Conservation (phyloP, 2,113 vertebrate species). For the Plotosus lineatus region DNA sequence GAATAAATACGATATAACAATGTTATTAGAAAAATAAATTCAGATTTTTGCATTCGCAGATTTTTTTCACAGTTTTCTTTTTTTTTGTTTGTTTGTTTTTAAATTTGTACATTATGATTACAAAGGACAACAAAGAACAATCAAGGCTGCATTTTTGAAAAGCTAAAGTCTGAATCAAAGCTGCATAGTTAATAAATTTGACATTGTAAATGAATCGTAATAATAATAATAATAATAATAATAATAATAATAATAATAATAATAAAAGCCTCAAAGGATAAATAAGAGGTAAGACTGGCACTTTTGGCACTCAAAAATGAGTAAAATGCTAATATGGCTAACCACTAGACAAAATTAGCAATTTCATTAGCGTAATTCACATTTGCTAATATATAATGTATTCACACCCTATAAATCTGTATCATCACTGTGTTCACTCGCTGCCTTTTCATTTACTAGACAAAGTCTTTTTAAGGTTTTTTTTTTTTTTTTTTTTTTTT, state of each 20-base stretch:
- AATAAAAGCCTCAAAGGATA: neutral
- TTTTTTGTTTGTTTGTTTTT: too few species aligned
- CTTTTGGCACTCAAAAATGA: neutral
- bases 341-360: neutral
- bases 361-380: neutral
- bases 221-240: neutral
- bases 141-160: neutral
- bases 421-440: neutral
- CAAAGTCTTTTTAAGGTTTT: too few species aligned
- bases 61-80: constrained; percentile 15
- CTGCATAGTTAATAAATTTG: neutral
- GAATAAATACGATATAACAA: constrained; percentile 14
- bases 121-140: neutral
- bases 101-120: neutral
- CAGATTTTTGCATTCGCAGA: neutral
- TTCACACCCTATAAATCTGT: neutral
- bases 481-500: too few species aligned
- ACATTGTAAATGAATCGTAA: neutral
- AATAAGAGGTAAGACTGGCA: neutral
- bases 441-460: neutral
- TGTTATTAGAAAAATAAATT: neutral
- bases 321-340: neutral
- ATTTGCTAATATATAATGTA: neutral
- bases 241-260: neutral
- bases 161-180: neutral